Conservation (phyloP, 2,797 vertebrate genomes). For the Denticeps clupeoides region DNA sequence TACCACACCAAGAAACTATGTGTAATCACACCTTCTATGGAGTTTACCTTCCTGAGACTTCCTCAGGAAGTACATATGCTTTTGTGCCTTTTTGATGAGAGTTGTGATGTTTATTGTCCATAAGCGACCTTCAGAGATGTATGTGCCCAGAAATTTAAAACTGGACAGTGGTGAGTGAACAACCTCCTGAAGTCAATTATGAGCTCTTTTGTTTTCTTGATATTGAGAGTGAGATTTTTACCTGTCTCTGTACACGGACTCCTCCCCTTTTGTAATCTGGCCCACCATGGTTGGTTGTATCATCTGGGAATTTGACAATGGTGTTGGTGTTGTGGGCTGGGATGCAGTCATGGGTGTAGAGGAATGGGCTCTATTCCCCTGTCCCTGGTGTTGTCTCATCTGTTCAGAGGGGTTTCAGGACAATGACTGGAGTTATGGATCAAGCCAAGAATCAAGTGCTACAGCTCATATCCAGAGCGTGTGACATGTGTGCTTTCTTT, state of each 20-base stretch:
- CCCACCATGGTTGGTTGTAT: background rate
- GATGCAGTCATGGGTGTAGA: too few relatives aligned
- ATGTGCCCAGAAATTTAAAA: background rate
- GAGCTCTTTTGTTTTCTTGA: background rate
- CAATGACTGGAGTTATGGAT: too few relatives aligned
- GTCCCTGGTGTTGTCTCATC: too few relatives aligned
- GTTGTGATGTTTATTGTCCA: background rate
- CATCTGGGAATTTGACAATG: background rate
- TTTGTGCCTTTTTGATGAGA: background rate
- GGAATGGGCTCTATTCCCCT: too few relatives aligned
- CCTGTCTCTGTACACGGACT: background rate
- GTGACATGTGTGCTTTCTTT: too few relatives aligned
- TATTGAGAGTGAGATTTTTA: too few relatives aligned
- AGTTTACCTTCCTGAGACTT: background rate
- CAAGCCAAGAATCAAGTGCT: too few relatives aligned
- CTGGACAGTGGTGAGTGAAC: background rate
- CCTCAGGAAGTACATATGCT: background rate
- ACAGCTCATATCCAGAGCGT: too few relatives aligned
- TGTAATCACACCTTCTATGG: background rate
- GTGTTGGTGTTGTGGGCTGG: too few relatives aligned
- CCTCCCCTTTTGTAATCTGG: background rate
- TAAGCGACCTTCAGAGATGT: conserved; percentile 1
- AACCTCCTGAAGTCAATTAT: background rate
- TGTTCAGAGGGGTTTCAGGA: too few relatives aligned
- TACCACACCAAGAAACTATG: background rate